Base-by-base conservation (phyloP, 2,113 vertebrate species). In the Esox niger region DNA sequence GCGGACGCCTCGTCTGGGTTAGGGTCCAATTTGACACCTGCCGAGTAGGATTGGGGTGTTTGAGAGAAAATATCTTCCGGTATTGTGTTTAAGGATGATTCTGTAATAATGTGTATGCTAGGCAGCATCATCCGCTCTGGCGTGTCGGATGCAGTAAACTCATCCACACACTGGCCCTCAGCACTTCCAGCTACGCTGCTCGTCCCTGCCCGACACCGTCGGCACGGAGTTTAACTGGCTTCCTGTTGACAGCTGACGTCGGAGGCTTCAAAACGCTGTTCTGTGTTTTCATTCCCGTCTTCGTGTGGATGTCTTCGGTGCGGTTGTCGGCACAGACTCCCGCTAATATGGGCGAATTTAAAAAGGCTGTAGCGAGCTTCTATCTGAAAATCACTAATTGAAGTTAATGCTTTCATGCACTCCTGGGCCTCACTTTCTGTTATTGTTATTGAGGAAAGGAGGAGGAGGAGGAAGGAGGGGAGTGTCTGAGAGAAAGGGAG, bases 151-250 rank as follows among this genome's bases (percentile, higher is more conserved):
- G 15, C 56, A 31, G 69, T 43, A 2, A 60, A 23, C 63, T 52
- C 29, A 32, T n/a, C n/a, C n/a, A n/a, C n/a, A 31, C 47, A n/a
- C 29, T 59, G 57, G 27, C 31, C 5, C 57, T 43, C 20, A 61
- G 32, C 23, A 3, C 35, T 30, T 35, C 15, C 26, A 49, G 5
- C 49, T 70, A 38, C 59, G 46, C 65, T 64, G 60, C 59, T 20
- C 4, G 30, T 8, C 46, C 25, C 57, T 38, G 49, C 21, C 65
- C 63, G 66, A 62, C 32, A 47, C 55, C 29, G 31, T 38, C 30
- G 68, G 33, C 47, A 43, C 27, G 26, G 64, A 61, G 23, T 26
- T 26, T 38, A 47, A 55, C 33, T 63, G 47, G 64, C 46, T 63
- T 33, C 26, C 47, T 59, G 38, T 13, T 32, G 21, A 30, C 13